Evolutionary conservation across 2,113 vertebrate species (phyloP).

Genomic region (Onychostoma macrolepis): DNA sequence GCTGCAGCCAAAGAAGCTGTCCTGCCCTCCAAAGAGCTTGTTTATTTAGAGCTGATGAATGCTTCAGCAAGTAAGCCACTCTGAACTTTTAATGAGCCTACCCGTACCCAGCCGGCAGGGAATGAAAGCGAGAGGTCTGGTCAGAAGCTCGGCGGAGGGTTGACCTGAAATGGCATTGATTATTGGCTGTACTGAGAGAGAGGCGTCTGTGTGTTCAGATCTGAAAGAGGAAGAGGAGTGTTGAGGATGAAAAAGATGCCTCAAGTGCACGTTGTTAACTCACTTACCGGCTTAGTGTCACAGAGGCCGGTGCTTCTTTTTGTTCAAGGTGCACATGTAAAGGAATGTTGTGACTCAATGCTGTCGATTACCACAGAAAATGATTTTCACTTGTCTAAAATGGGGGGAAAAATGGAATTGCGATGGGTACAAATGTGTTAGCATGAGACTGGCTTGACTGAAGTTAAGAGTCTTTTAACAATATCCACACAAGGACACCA

Average conservation of each 20-base stretch:
- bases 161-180: constrained; percentile 56
- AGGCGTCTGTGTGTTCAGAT: constrained; percentile 36
- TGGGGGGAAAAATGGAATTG: background rate
- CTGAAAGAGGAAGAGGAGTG: constrained; percentile 46
- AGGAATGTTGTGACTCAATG: constrained; percentile 4
- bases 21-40: constrained; percentile 43
- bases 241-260: constrained; percentile 51
- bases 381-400: background rate
- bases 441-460: background rate
- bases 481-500: background rate
- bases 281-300: constrained; percentile 22
- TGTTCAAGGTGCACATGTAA: constrained; percentile 20
- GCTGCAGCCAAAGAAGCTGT: constrained; percentile 36
- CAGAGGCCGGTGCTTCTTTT: background rate
- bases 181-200: constrained; percentile 50
- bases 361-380: background rate
- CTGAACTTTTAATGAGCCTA: constrained; percentile 61
- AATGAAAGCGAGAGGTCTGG: constrained; percentile 46
- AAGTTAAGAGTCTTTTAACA: background rate
- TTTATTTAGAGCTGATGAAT: constrained; percentile 56
- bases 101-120: constrained; percentile 46
- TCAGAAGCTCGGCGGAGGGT: constrained; percentile 49
- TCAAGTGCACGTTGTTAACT: constrained; percentile 35
- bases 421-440: background rate
- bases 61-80: constrained; percentile 40